phyloP scores from a whole-genome alignment of 2,888 invertebrate species.

The Ormyrus rosae region DNA sequence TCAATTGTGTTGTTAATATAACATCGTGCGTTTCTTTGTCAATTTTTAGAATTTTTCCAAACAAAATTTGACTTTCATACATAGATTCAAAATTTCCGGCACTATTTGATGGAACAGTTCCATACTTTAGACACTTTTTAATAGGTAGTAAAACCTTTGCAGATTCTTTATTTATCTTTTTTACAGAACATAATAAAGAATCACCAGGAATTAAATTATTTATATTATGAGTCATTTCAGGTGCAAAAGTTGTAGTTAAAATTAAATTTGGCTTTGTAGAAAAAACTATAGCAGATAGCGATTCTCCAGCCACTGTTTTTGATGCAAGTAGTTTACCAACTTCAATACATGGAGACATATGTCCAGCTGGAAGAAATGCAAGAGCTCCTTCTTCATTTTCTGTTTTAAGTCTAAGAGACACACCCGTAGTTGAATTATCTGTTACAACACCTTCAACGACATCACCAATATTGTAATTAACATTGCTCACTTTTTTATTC shows the following conservation, averaged over 20 bases:
- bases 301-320: slow-evolving; percentile 65
- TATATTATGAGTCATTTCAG: slow-evolving; percentile 60
- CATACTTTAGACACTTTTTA: slow-evolving; percentile 61
- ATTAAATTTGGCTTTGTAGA: slow-evolving; percentile 64
- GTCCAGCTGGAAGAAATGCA: slow-evolving; percentile 70
- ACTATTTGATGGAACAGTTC: slow-evolving; percentile 58
- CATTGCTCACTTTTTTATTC: slow-evolving; percentile 9
- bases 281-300: slow-evolving; percentile 67
- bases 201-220: slow-evolving; percentile 63
- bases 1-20: slow-evolving; percentile 62
- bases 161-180: slow-evolving; percentile 59
- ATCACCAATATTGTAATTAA: slow-evolving; percentile 63
- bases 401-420: slow-evolving; percentile 63
- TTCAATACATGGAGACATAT: slow-evolving; percentile 68
- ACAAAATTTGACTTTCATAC: slow-evolving; percentile 64
- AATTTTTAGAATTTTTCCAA: slow-evolving; percentile 64
- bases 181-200: slow-evolving; percentile 66
- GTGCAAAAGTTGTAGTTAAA: slow-evolving; percentile 65
- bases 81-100: slow-evolving; percentile 60
- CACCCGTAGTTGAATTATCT: slow-evolving; percentile 66
- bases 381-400: slow-evolving; percentile 49
- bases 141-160: slow-evolving; percentile 67
- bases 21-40: slow-evolving; percentile 61
- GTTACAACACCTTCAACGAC: slow-evolving; percentile 66
- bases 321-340: slow-evolving; percentile 65